phyloP scores from a whole-genome alignment of 2,888 invertebrate genomes.

The Sylvicola fuscatus region DNA sequence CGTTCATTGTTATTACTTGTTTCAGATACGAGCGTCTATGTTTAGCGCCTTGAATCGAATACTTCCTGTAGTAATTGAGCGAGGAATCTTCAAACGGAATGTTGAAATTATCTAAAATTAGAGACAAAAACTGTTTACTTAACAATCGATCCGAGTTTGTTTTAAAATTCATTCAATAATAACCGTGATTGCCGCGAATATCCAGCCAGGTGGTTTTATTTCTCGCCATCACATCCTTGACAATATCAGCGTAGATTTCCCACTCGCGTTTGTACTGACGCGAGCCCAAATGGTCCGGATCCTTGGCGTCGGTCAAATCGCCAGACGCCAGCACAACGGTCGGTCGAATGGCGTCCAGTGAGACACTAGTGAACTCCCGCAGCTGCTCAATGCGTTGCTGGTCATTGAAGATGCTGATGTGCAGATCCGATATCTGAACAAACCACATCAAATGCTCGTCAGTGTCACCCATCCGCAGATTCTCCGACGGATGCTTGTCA shows the following conservation, averaged over 20 bases:
- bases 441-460: constrained; percentile 49
- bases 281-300: constrained; percentile 56
- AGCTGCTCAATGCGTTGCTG: constrained; percentile 52
- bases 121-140: no score
- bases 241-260: constrained; percentile 49
- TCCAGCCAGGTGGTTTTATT: constrained; percentile 67
- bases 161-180: constrained; percentile 3
- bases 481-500: constrained; percentile 11
- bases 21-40: constrained; percentile 57
- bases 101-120: constrained; percentile 63
- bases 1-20: constrained; percentile 18
- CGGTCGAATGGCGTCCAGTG: constrained; percentile 52
- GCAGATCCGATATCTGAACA: constrained; percentile 74
- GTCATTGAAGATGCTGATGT: constrained; percentile 69
- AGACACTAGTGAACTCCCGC: constrained; percentile 55
- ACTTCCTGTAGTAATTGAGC: constrained; percentile 56
- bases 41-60: constrained; percentile 52
- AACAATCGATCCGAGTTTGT: no score
- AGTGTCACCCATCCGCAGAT: constrained; percentile 27
- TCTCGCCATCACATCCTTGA: constrained; percentile 42
- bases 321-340: constrained; percentile 64
- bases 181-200: constrained; percentile 72
- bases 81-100: constrained; percentile 43
- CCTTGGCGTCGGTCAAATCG: constrained; percentile 77
- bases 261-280: constrained; percentile 66